Percentiles rank a stretch among this genome's conserved stretches.
These are phyloP conservation scores for Caenorhabditis macrosperma DNA, from an alignment of 2,888 invertebrate species.

Conservation along the genomic window DNA sequence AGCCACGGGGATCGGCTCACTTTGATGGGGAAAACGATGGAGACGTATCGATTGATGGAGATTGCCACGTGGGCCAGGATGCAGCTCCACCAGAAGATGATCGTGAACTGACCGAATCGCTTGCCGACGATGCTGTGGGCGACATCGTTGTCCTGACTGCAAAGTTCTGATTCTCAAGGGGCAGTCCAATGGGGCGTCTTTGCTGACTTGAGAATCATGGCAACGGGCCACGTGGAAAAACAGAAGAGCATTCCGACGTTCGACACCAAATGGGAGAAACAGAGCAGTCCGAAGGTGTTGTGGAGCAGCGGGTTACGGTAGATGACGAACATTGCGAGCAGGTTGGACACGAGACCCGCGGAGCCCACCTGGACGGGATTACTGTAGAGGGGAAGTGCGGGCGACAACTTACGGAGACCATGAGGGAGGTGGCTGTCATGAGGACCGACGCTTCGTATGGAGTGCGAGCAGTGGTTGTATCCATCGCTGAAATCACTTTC, in stretches of 20 bases:
- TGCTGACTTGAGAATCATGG: slow-evolving; percentile 50
- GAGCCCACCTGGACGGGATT: slow-evolving; percentile 37
- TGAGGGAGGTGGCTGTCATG: slow-evolving; percentile 28
- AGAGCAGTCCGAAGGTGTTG: slow-evolving; percentile 62
- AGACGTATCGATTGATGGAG: slow-evolving; percentile 62
- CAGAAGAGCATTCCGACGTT: slow-evolving; percentile 61
- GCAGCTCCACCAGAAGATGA: slow-evolving; percentile 67
- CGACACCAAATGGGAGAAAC: slow-evolving; percentile 60
- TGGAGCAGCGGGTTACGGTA: slow-evolving; percentile 56
- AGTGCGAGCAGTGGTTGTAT: neutral
- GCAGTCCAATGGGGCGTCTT: neutral
- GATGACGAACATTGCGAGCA: slow-evolving; percentile 57
- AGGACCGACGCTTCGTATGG: slow-evolving; percentile 22
- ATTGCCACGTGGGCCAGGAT: slow-evolving; percentile 63
- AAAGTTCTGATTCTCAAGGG: neutral
- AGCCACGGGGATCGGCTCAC: slow-evolving; percentile 9
- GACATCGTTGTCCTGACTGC: slow-evolving; percentile 48
- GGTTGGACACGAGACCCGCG: slow-evolving; percentile 45
- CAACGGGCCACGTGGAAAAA: slow-evolving; percentile 60
- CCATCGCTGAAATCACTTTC: neutral
- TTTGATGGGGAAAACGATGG: slow-evolving; percentile 62
- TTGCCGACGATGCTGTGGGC: slow-evolving; percentile 34
- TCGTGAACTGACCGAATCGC: slow-evolving; percentile 60
- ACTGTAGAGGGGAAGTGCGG: neutral
- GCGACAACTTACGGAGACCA: slow-evolving; percentile 32